Evolutionary conservation across 2,797 vertebrate species (phyloP), one percentile per base, ranked within the genome.

Genomic region (Danio kyathit): DNA sequence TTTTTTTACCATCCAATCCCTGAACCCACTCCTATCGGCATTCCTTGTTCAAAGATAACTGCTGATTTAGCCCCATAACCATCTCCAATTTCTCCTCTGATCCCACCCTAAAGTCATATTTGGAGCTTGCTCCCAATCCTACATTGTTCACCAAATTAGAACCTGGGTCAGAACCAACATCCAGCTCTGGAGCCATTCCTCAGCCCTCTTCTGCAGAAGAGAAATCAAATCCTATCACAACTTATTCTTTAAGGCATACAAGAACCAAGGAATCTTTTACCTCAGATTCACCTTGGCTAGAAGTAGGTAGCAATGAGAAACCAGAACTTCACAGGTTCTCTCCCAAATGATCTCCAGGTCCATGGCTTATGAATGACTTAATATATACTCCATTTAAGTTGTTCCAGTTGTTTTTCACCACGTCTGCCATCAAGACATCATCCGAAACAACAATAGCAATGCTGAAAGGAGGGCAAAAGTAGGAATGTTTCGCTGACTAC

Each of bases 401-500:
- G 0, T 86, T 85, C 43, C 57, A 74, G 16, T 57, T 80, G 14
- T 84, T 79, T 40, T 85, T 83, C 11, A 67, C 46, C 5, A 74
- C 3, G 11, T 60, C 44, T 12, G 12, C 82, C 1, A 21, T 87
- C n/a, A 21, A 69, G 21, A 85, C 66, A 49, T 82, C 0, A 2
- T 81, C 14, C 10, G 17, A 12, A 85, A 85, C 67, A 86, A 82
- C 4, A 84, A 86, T 11, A 56, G 13, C 6, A 70, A 60, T 21
- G 85, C 79, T 0, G 38, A 59, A 3, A 73, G 52, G 43, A 38
- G 3, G 6, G n/a, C 19, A 10, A 71, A 14, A 69, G 69, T 48
- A 12, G 79, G 73, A 11, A 57, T 56, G 17, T n/a, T 48, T 4
- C 1, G 7, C 7, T 86, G 82, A 80, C 17, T 17, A 13, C 76